Base-by-base conservation (phyloP, 1,140 invertebrate genomes). In the Lepidurus couesii region DNA sequence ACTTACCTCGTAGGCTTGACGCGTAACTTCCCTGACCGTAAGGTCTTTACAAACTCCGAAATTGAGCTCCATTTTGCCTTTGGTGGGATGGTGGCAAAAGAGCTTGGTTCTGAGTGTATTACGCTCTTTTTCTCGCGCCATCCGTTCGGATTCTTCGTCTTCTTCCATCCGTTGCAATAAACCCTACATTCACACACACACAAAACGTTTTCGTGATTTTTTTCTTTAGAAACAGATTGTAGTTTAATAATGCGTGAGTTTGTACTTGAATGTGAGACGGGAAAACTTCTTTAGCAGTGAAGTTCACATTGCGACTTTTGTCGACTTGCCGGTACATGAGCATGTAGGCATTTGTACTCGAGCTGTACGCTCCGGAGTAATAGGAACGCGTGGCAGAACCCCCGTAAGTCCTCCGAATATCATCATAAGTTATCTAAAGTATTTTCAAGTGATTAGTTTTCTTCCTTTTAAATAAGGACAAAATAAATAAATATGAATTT, bases 261-360 rank as follows among this genome's bases (percentile, higher is more conserved):
- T n/a, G 44, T 26, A 87, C 86, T 83, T 89, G 90, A 78, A 95
- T 90, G 84, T 94, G 92, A 42, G 87, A 85, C 9, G 93, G 93
- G 84, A 95, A 93, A 74, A 93, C 88, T 45, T 90, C 89, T 13
- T 87, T 85, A 80, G 88, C 86, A 83, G 93, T 91, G 24, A 91
- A 90, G 76, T 88, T 84, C 83, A 87, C 86, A 87, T 95, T 95
- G 73, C 88, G 85, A 74, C 89, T 84, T 77, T 88, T 87, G 85
- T 95, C 91, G 75, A 94, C 91, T 85, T 93, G 91, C 79, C 95
- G 86, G 83, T 96, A 97, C 92, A 96, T 95, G 26, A 97, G 87
- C 94, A 97, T 96, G 82, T 97, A 96, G 0, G 95, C 95, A 86
- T 95, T 96, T 65, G 94, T 95, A 83, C 93, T 95, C 80, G 92